Conservation (phyloP, 2,888 invertebrate genomes). For the Pyrgus malvae region DNA sequence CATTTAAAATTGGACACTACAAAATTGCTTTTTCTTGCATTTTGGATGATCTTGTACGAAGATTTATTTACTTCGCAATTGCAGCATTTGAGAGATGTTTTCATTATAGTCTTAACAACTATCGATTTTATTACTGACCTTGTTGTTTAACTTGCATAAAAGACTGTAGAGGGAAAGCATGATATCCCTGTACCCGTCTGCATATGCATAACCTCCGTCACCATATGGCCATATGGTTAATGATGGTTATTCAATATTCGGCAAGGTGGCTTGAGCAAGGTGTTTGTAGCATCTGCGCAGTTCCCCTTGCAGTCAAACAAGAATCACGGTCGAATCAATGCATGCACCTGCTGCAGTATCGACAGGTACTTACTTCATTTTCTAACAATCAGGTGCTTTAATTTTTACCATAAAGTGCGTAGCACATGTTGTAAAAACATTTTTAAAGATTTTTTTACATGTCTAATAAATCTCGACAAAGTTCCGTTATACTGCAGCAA, state of each 20-base stretch:
- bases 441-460: too few species aligned
- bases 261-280: slow-evolving; percentile 61
- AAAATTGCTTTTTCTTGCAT: too few species aligned
- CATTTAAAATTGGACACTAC: too few species aligned
- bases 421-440: not conserved
- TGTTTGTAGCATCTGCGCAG: slow-evolving; percentile 61
- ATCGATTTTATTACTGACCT: not conserved
- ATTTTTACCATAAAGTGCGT: too few species aligned
- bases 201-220: too few species aligned
- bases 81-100: too few species aligned
- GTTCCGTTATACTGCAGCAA: too few species aligned
- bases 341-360: slow-evolving; percentile 55
- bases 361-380: slow-evolving; percentile 24
- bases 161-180: not conserved
- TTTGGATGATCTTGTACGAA: too few species aligned
- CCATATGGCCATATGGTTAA: slow-evolving; percentile 25
- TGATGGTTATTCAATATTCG: slow-evolving; percentile 47
- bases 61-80: too few species aligned
- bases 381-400: not conserved
- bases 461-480: too few species aligned
- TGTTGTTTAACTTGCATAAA: not conserved
- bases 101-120: too few species aligned
- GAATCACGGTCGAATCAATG: slow-evolving; percentile 68
- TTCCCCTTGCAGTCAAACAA: slow-evolving; percentile 38
- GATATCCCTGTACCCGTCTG: slow-evolving; percentile 1